Percentiles rank a stretch among this genome's conserved stretches.
Conservation (phyloP, 2,797 vertebrate species). For the Pygocentrus nattereri region DNA sequence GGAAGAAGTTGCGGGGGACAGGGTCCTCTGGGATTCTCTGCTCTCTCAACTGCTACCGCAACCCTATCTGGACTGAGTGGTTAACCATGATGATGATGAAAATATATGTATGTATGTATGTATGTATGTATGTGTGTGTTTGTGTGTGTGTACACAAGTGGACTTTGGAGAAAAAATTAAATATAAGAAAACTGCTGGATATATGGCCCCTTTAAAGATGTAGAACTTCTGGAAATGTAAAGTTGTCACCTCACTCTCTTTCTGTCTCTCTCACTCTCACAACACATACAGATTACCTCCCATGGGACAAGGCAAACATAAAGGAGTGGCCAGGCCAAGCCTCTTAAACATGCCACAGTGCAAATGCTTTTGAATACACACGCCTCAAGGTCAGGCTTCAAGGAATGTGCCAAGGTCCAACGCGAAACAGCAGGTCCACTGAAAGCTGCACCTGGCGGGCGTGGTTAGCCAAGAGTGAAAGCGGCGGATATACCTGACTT, state of each 20-base stretch:
- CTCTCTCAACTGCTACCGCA: too few species aligned
- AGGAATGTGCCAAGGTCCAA: constrained; percentile 50
- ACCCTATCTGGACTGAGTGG: too few species aligned
- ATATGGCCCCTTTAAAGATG: too few species aligned
- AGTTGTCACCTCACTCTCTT: not conserved
- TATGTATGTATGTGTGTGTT: too few species aligned
- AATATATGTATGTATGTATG: too few species aligned
- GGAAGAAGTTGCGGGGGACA: too few species aligned
- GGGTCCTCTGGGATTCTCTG: too few species aligned
- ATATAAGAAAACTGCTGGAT: too few species aligned
- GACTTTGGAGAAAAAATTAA: too few species aligned
- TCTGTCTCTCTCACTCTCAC: not conserved
- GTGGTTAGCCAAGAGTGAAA: constrained; percentile 46
- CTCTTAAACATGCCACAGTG: constrained; percentile 30
- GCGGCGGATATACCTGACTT: constrained; percentile 41
- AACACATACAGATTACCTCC: not conserved
- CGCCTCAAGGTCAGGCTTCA: constrained; percentile 59
- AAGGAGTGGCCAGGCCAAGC: not conserved
- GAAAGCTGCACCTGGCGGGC: constrained; percentile 57
- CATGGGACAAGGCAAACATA: not conserved
- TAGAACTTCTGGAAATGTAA: too few species aligned
- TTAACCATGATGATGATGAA: too few species aligned
- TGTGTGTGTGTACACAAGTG: too few species aligned
- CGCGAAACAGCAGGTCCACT: constrained; percentile 22
- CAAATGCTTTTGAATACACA: not conserved